Percentiles rank a stretch among this genome's conserved stretches.
Conservation (phyloP, 2,797 vertebrate species). For the Sebastes cheni region DNA sequence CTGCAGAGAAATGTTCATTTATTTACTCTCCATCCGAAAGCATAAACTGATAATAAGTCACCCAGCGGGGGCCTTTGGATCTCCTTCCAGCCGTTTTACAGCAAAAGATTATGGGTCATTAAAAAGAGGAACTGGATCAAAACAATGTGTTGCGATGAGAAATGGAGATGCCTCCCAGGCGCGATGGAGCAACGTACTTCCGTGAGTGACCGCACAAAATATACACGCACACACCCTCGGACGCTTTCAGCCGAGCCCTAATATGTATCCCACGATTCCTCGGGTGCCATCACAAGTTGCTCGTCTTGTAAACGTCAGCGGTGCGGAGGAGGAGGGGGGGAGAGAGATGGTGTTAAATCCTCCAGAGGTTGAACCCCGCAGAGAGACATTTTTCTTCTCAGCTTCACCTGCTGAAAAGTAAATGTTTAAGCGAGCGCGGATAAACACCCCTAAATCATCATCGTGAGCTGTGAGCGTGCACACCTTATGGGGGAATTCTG, state of each 20-base stretch:
- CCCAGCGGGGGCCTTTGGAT: constrained; percentile 35
- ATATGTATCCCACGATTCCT: constrained; percentile 40
- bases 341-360: constrained; percentile 48
- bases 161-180: constrained; percentile 19
- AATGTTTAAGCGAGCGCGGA: constrained; percentile 77
- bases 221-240: background rate
- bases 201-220: background rate
- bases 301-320: constrained; percentile 69
- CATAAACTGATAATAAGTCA: constrained; percentile 69
- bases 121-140: constrained; percentile 70
- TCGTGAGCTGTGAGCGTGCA: constrained; percentile 5
- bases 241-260: background rate
- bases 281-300: constrained; percentile 24
- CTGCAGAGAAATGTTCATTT: constrained; percentile 44
- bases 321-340: background rate
- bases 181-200: constrained; percentile 21
- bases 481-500: constrained; percentile 73
- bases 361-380: constrained; percentile 47
- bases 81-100: constrained; percentile 54
- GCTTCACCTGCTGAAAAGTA: constrained; percentile 77
- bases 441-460: constrained; percentile 80
- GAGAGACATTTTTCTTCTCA: constrained; percentile 66
- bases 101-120: constrained; percentile 70
- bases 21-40: constrained; percentile 45
- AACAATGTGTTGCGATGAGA: constrained; percentile 62